Conservation (phyloP, 2,797 vertebrate species). For the Adelosebastes latens region DNA sequence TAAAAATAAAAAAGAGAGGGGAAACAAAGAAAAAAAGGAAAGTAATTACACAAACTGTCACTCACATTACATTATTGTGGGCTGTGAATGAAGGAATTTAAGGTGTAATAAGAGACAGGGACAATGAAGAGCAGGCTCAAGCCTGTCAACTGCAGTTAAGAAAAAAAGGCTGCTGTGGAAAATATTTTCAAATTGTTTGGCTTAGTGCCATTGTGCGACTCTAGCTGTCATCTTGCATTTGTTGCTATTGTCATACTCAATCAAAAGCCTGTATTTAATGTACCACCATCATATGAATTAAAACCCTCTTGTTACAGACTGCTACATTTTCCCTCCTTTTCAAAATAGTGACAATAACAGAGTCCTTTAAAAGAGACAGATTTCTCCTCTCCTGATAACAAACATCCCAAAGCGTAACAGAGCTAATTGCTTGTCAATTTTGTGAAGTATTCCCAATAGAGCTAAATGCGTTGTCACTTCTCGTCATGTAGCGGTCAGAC, state of each 20-base stretch:
- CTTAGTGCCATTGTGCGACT: constrained; percentile 50
- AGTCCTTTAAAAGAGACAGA: constrained; percentile 51
- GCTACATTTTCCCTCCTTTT: constrained; percentile 55
- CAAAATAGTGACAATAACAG: constrained; percentile 60
- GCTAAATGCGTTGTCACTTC: constrained; percentile 64
- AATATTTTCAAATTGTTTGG: constrained; percentile 68
- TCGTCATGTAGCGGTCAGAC: constrained; percentile 50
- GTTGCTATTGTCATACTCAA: constrained; percentile 62
- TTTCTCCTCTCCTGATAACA: constrained; percentile 68
- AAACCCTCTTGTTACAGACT: constrained; percentile 54
- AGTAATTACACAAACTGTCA: constrained; percentile 73
- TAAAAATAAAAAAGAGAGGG: constrained; percentile 37
- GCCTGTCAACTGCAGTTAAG: constrained; percentile 55
- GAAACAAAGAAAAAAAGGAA: constrained; percentile 42
- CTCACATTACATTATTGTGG: constrained; percentile 61
- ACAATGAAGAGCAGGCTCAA: constrained; percentile 62
- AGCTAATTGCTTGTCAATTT: constrained; percentile 79
- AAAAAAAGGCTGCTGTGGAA: constrained; percentile 37
- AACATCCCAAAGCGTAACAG: constrained; percentile 69
- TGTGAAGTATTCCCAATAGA: constrained; percentile 67
- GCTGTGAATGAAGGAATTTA: constrained; percentile 59
- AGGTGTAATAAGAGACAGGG: constrained; percentile 63
- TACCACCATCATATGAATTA: constrained; percentile 58
- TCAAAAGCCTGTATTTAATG: constrained; percentile 59
- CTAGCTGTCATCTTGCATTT: constrained; percentile 66